These are phyloP conservation scores for Marasmarcha lunaedactyla DNA, from an alignment of 2,888 invertebrate species.

Conservation along the genomic window DNA sequence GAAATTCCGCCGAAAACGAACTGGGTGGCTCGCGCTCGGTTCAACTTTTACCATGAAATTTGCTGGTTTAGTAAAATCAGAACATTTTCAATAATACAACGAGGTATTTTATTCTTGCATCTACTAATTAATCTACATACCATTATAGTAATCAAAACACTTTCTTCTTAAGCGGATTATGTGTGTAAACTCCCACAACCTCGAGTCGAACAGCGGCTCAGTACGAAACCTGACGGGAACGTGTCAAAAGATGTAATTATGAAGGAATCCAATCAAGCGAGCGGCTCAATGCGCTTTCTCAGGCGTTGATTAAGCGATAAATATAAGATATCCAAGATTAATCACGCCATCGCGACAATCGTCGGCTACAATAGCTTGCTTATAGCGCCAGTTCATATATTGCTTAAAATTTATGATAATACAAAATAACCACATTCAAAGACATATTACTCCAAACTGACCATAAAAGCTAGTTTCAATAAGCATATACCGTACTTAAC, in stretches of 20 bases:
- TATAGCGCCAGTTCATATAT: conserved; percentile 24
- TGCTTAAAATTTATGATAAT: not conserved
- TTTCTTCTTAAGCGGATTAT: too few species aligned
- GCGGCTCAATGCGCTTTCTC: conserved; percentile 39
- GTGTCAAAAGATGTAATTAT: conserved; percentile 71
- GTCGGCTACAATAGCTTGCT: conserved; percentile 42
- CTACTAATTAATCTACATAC: too few species aligned
- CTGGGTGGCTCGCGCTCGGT: conserved; percentile 39
- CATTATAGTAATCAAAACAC: too few species aligned
- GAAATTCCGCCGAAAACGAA: conserved; percentile 38
- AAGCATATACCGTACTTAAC: not conserved
- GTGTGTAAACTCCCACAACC: conserved; percentile 47
- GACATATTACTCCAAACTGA: not conserved
- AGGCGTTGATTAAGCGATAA: conserved; percentile 63
- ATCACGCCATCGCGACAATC: conserved; percentile 59
- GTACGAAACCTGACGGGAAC: conserved; percentile 66
- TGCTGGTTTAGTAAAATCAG: too few species aligned
- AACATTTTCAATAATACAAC: too few species aligned
- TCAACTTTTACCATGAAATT: too few species aligned
- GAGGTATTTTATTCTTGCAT: conserved; percentile 44
- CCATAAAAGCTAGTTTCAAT: not conserved
- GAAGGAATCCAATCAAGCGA: conserved; percentile 66
- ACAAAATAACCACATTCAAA: not conserved
- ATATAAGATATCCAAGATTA: conserved; percentile 52
- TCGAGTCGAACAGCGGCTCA: conserved; percentile 50